A percentile compares a stretch with the other conserved stretches of the same genome.
Evolutionary conservation across 2,888 invertebrate species (phyloP).

Genomic region (Asteroscopus sphinx): DNA sequence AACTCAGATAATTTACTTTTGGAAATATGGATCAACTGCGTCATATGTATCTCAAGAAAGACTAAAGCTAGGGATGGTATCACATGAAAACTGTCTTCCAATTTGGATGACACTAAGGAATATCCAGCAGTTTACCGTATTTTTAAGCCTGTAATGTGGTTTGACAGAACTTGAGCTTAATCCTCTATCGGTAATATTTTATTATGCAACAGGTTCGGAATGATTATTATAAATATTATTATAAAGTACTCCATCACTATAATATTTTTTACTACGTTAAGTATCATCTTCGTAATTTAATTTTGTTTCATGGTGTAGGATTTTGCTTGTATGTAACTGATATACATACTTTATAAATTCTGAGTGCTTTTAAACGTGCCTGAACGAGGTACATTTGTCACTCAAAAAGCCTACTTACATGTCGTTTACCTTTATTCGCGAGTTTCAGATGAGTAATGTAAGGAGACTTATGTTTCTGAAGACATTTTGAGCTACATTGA

Average conservation of each 20-base stretch:
- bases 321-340: slow-evolving; percentile 11
- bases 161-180: too few relatives aligned
- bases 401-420: slow-evolving; percentile 19
- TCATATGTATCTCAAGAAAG: too few relatives aligned
- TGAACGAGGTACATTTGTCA: slow-evolving; percentile 25
- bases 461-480: not conserved
- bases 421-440: slow-evolving; percentile 29
- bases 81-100: too few relatives aligned
- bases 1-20: not conserved
- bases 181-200: too few relatives aligned
- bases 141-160: too few relatives aligned
- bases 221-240: too few relatives aligned
- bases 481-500: not conserved
- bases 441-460: not conserved
- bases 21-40: not conserved
- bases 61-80: too few relatives aligned
- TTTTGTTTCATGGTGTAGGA: not conserved
- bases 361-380: slow-evolving; percentile 30
- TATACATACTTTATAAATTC: slow-evolving; percentile 10
- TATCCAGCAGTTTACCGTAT: too few relatives aligned
- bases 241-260: not conserved
- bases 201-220: too few relatives aligned
- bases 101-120: too few relatives aligned
- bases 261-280: not conserved
- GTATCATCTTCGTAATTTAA: too few relatives aligned